Base-by-base conservation (phyloP, 2,113 vertebrate genomes). In the Siniperca knerii region DNA sequence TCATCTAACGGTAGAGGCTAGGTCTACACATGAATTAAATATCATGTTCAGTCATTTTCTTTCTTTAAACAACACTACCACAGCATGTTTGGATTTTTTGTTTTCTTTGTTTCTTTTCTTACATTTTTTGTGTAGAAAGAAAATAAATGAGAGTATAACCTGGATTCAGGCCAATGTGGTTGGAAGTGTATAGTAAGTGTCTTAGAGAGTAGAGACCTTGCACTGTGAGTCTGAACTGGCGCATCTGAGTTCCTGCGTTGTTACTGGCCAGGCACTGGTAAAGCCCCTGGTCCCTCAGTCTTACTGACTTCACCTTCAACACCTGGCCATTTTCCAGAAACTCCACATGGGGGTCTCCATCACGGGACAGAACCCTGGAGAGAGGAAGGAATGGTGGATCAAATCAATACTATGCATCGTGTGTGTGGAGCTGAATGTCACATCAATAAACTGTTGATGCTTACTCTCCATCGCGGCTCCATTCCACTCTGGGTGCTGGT, bases 381-480 rank as follows among this genome's bases (percentile, higher is more conserved):
- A 73, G 40, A 82, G 46, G 57, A 73, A 72, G 1, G 4, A 57
- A 44, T 9, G 18, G 29, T 58, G 61, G 46, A 74, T 74, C 33
- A 4, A 48, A 75, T 81, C 44, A 46, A 62, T 60, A 46, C 57
- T 35, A 0, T 8, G 11, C 3, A n/a, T 64, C 29, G 5, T 68
- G 23, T 35, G 61, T 25, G 29, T 72, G 2, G 8, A 18, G 42
- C 70, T 73, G 50, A 76, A 84, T 74, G 73, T 62, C 73, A 80
- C 52, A 15, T 75, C 40, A 69, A 16, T 73, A 50, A 70, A 50
- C 18, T 9, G 29, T n/a, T 23, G 58, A 76, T 65, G 93, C 97
- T 95, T 92, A 97, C 97, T 96, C 96, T 92, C 96, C 96, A 0
- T 97, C 96, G 7, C 96, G 97, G 90, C 95, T 97, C 97, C 97